phyloP scores from a whole-genome alignment of 2,797 vertebrate species.

The Pachyuromys duprasi region DNA sequence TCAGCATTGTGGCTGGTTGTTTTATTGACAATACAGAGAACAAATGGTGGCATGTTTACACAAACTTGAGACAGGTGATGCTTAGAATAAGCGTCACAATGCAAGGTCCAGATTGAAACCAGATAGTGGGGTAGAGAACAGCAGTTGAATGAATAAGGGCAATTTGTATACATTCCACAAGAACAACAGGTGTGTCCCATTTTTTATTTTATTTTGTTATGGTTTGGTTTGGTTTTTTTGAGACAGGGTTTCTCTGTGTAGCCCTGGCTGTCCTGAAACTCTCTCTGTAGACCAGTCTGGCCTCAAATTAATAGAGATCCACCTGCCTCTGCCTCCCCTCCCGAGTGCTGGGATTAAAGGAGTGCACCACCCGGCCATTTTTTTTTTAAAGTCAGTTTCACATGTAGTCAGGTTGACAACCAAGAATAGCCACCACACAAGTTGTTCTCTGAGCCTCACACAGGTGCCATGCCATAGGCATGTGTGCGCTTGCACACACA shows the following conservation, averaged over 20 bases:
- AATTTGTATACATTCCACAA: no score
- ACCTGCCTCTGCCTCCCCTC: background rate
- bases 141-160: no score
- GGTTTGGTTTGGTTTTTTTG: background rate
- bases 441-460: background rate
- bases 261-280: background rate
- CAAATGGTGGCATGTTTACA: no score
- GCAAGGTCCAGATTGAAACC: no score
- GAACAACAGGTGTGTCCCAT: background rate
- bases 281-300: background rate
- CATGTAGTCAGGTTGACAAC: background rate
- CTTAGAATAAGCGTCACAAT: no score
- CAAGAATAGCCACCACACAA: background rate
- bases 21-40: no score
- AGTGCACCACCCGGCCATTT: no score
- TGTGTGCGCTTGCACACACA: background rate
- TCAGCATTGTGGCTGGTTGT: no score
- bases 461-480: background rate
- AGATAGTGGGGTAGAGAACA: no score
- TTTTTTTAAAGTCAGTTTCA: no score
- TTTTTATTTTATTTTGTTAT: background rate
- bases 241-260: background rate
- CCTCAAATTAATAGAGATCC: background rate
- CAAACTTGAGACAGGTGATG: no score
- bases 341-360: no score